Conservation (phyloP, 1,140 invertebrate genomes). For the Mylabris phalerata region DNA sequence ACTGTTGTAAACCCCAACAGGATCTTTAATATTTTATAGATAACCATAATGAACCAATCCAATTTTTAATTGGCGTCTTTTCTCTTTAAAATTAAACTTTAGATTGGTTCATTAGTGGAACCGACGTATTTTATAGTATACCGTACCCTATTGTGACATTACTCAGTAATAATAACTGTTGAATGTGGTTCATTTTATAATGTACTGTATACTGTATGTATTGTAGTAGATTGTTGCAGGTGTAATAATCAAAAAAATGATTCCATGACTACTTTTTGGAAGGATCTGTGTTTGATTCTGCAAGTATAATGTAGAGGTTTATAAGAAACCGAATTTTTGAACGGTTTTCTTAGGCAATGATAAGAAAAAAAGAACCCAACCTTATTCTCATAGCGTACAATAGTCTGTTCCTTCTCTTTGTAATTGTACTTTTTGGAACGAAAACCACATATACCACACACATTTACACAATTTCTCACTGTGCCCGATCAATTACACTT, state of each 20-base stretch:
- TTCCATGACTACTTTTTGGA: conserved; percentile 9
- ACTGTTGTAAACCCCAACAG: conserved; percentile 30
- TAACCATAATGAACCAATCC: neutral
- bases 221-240: conserved; percentile 27
- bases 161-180: conserved; percentile 33
- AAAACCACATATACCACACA: conserved; percentile 2
- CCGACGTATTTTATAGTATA: conserved; percentile 19
- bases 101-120: neutral
- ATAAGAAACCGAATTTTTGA: neutral
- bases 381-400: conserved; percentile 6
- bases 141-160: conserved; percentile 28
- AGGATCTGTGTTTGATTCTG: conserved; percentile 12
- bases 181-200: conserved; percentile 35
- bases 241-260: conserved; percentile 10
- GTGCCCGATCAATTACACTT: neutral
- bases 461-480: conserved; percentile 1
- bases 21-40: conserved; percentile 19
- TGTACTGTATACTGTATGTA: conserved; percentile 35
- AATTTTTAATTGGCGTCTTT: neutral
- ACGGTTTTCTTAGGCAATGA: too few species aligned
- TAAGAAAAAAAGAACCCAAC: too few species aligned
- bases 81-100: neutral
- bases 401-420: conserved; percentile 13
- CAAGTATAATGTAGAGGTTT: neutral
- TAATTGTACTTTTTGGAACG: neutral